Evolutionary conservation across 2,797 vertebrate genomes (phyloP).

Genomic region (Aphelocoma californica): DNA sequence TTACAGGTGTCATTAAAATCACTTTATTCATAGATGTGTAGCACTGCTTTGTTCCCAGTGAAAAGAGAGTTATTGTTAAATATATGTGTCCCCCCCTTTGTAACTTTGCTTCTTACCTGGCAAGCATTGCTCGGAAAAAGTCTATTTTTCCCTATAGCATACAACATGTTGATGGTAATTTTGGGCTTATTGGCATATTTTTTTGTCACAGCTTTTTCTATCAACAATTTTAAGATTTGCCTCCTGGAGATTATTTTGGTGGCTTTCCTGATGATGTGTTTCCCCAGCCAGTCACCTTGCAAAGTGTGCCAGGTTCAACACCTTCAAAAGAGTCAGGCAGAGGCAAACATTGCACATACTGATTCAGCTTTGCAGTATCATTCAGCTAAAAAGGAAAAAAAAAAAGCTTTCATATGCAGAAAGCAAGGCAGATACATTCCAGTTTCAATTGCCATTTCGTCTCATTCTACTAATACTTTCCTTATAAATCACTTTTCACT

Average conservation of each 20-base stretch:
- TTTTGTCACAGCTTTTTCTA: not conserved
- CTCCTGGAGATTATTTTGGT: not conserved
- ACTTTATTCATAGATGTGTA: not conserved
- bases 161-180: not conserved
- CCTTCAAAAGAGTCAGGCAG: not conserved
- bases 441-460: not conserved
- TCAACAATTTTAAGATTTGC: not conserved
- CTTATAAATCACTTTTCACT: not conserved
- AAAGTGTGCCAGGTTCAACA: not conserved
- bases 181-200: accelerated
- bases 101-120: not conserved
- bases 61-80: not conserved
- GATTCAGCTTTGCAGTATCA: not conserved
- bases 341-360: not conserved
- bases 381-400: not conserved
- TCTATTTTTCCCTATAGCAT: not conserved
- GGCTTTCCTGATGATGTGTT: not conserved
- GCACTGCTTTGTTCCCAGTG: not conserved
- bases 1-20: not conserved
- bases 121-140: not conserved
- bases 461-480: not conserved
- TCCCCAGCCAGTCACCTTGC: not conserved
- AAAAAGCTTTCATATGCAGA: not conserved
- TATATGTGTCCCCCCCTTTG: not conserved
- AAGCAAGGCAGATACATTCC: not conserved